phyloP scores from a whole-genome alignment of 2,113 vertebrate genomes.

The Recurvirostra avosetta region DNA sequence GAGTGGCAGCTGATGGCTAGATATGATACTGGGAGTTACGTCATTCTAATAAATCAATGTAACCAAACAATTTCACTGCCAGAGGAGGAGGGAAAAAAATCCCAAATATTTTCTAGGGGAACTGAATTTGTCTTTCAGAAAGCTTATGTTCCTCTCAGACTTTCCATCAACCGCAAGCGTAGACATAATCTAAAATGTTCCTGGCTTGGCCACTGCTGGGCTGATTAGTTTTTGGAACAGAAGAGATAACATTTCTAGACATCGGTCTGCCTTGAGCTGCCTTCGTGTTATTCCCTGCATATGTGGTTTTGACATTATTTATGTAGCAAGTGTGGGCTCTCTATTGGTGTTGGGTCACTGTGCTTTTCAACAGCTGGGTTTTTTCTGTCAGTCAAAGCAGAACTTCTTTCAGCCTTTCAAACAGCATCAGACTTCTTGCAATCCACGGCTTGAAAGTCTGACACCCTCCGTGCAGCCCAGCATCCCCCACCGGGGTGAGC shows the following conservation, averaged over 20 bases:
- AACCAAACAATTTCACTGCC: background rate
- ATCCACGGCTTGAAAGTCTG: accelerated
- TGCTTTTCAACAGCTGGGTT: background rate
- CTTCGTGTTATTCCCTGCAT: background rate
- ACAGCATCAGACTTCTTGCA: background rate
- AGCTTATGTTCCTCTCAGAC: background rate
- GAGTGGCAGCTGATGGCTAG: background rate
- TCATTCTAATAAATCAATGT: constrained; percentile 5
- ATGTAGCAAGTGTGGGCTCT: background rate
- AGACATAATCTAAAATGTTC: constrained; percentile 42
- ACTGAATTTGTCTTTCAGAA: background rate
- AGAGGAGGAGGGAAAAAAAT: background rate
- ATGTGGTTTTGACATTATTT: constrained; percentile 3
- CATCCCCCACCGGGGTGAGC: background rate
- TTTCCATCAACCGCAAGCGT: background rate
- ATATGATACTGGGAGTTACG: background rate
- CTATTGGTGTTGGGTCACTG: background rate
- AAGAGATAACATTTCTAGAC: constrained; percentile 32
- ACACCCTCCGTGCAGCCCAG: accelerated
- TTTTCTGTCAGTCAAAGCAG: background rate
- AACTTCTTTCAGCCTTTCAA: background rate
- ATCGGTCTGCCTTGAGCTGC: background rate
- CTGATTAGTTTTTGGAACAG: background rate
- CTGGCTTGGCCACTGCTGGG: background rate
- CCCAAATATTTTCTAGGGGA: background rate